These are phyloP conservation scores for Cecidostiba fungosa DNA, from an alignment of 2,888 invertebrate genomes.

Conservation along the genomic window DNA sequence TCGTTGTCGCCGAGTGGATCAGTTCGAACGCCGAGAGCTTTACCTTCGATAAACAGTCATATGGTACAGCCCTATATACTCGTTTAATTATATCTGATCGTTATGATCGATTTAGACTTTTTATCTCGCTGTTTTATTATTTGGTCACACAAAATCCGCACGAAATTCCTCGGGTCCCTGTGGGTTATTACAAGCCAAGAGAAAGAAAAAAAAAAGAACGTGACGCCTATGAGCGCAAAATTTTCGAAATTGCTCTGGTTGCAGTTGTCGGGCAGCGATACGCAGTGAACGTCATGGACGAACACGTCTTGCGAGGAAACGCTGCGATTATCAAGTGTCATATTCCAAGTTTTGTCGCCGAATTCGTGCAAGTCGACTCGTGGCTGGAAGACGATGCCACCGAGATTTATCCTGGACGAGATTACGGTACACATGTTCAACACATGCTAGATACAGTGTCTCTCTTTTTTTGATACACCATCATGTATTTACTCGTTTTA, in stretches of 20 bases:
- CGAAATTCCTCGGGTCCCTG: conserved; percentile 11
- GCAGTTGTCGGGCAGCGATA: conserved; percentile 95
- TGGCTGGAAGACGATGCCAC: conserved; percentile 91
- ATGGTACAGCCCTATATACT: conserved; percentile 82
- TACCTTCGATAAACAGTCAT: conserved; percentile 83
- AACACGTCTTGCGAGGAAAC: conserved; percentile 94
- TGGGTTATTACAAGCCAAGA: not conserved
- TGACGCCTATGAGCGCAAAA: conserved; percentile 30
- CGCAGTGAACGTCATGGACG: conserved; percentile 95
- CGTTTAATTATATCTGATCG: not conserved
- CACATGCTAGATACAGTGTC: conserved; percentile 1
- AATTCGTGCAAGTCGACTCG: conserved; percentile 91
- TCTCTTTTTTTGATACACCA: not conserved
- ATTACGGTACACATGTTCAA: conserved; percentile 79
- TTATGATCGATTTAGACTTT: not conserved
- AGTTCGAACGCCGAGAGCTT: conserved; percentile 90
- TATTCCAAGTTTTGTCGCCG: conserved; percentile 95
- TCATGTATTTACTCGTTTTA: not conserved
- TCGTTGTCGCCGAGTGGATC: conserved; percentile 90
- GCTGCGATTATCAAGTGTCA: conserved; percentile 96
- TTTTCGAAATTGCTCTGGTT: conserved; percentile 79
- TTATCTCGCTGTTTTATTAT: not conserved
- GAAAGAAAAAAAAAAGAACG: not conserved
- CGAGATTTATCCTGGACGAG: conserved; percentile 83
- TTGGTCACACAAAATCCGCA: not conserved